Base-by-base conservation (phyloP, 2,888 invertebrate species). In the Epinotia demarniana region DNA sequence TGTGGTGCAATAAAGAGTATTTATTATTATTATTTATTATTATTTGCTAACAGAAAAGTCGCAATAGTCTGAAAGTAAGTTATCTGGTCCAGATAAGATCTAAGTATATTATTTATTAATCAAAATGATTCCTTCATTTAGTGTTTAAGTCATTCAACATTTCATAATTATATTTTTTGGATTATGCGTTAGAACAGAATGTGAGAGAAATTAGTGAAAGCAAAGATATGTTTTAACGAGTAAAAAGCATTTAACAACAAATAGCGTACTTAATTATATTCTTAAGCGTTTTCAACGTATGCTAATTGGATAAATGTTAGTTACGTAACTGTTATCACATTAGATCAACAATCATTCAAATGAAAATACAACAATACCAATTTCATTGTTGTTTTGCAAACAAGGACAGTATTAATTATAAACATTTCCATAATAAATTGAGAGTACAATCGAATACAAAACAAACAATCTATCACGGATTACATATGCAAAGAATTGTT, bases 131-230 rank as follows among this genome's bases (percentile, higher is more conserved):
- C 9, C 9, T 9, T 39, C 3, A 2, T 9, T 39, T 9, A 39
- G 1, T 39, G 39, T 39, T 39, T 39, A 39, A 39, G 39, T 39
- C 60, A 60, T 33, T 33, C n/a, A 69, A 60, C 55, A 57, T 53
- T 27, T 64, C 33, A 57, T 46, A 13, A 46, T 68, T 12, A 13
- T 6, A n/a, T 1, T n/a, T n/a, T 53, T 6, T n/a, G n/a, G 1
- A 53, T n/a, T 63, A 57, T 57, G 53, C n/a, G 23, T 75, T 70
- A 64, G 64, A 75, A 69, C 64, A 64, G 64, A 75, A 69, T 74
- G 49, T 27, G 39, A 71, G 75, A 66, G 70, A 75, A 75, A 75
- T 60, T 66, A 66, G 70, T 75, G 75, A 75, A 75, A 75, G 75
- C 60, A 61, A 71, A 39, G 18, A 71, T 71, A 64, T 69, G 66